These are phyloP conservation scores for Minunthozetes semirufus DNA, from an alignment of 2,888 invertebrate genomes.

Conservation along the genomic window DNA sequence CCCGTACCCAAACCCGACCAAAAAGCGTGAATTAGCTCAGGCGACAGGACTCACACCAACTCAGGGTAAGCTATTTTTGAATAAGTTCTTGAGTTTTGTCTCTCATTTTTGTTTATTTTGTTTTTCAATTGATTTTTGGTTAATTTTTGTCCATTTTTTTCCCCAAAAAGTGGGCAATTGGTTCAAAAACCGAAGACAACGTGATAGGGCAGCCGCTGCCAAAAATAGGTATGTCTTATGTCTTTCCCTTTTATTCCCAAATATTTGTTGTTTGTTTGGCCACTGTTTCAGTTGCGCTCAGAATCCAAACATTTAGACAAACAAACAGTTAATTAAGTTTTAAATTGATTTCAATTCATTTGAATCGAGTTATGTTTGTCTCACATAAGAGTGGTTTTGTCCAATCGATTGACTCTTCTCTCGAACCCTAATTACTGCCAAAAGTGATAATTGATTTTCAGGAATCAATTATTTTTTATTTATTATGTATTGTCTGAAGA, in stretches of 20 bases:
- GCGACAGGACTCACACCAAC: slow-evolving; percentile 86
- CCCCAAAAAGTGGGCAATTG: slow-evolving; percentile 66
- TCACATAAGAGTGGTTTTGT: not conserved
- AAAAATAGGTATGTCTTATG: slow-evolving; percentile 79
- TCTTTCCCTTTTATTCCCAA: not conserved
- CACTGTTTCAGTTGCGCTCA: not conserved
- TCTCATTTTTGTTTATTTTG: not conserved
- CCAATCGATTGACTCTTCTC: not conserved
- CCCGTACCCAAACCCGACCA: slow-evolving; percentile 90
- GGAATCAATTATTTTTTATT: no score
- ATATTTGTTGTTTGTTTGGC: not conserved
- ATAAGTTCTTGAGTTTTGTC: not conserved
- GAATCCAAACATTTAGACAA: no score
- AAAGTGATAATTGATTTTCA: not conserved
- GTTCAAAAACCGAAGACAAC: slow-evolving; percentile 82
- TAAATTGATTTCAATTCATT: no score
- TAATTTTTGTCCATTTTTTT: not conserved
- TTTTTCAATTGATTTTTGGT: not conserved
- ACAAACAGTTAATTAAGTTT: no score
- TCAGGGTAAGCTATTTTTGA: slow-evolving; percentile 51
- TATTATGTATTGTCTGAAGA: not conserved
- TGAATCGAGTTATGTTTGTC: no score
- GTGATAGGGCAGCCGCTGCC: slow-evolving; percentile 83
- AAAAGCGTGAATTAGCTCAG: slow-evolving; percentile 81
- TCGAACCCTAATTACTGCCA: not conserved